Conservation (phyloP, 2,113 vertebrate species). For the Percopsis transmontana region DNA sequence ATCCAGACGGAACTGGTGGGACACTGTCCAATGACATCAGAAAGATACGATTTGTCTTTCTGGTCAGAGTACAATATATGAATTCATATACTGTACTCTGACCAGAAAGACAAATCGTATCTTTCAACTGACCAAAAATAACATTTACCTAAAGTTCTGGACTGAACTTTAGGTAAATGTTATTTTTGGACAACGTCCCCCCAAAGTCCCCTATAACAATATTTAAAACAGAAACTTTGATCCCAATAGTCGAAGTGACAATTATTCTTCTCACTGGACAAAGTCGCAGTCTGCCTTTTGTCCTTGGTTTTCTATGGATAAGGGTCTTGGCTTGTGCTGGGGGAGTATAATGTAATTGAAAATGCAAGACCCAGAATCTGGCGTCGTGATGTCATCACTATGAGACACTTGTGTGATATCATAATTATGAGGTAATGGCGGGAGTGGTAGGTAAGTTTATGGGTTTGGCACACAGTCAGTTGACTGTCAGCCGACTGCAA, state of each 20-base stretch:
- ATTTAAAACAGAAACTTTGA: slow-evolving; percentile 39
- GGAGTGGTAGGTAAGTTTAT: slow-evolving; percentile 69
- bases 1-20: slow-evolving; percentile 36
- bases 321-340: slow-evolving; percentile 46
- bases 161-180: slow-evolving; percentile 2
- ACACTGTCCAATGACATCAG: slow-evolving; percentile 44
- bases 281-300: slow-evolving; percentile 42
- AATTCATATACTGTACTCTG: too few species aligned
- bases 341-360: slow-evolving; percentile 59
- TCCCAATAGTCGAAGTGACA: slow-evolving; percentile 47
- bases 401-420: slow-evolving; percentile 75
- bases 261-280: slow-evolving; percentile 52
- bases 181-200: neutral
- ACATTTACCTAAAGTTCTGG: slow-evolving; percentile 40
- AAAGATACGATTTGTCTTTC: too few species aligned
- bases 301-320: slow-evolving; percentile 64
- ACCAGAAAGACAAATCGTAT: too few species aligned
- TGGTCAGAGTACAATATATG: too few species aligned
- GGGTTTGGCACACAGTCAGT: slow-evolving; percentile 71
- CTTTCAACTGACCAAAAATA: too few species aligned
- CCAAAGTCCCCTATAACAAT: slow-evolving; percentile 33
- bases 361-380: slow-evolving; percentile 60
- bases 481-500: slow-evolving; percentile 64
- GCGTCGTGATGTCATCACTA: slow-evolving; percentile 69
- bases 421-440: slow-evolving; percentile 76